Percentiles rank a stretch among this genome's conserved stretches.
Conservation (phyloP, 2,797 vertebrate genomes). For the Macropus fuliginosus region DNA sequence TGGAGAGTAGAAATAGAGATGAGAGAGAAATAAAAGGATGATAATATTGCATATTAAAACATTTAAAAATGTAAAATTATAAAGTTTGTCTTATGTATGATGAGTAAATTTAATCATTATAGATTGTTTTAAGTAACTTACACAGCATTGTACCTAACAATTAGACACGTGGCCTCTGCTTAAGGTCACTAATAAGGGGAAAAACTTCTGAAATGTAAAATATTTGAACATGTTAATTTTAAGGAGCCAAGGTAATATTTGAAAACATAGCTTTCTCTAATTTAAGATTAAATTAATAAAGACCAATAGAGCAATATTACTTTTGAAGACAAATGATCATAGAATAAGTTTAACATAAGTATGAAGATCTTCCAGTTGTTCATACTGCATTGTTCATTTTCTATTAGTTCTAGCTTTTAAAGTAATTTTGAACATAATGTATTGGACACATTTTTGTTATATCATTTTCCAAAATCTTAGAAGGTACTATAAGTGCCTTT, state of each 20-base stretch:
- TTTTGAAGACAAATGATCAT: neutral
- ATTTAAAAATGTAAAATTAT: too few species aligned
- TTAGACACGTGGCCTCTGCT: too few species aligned
- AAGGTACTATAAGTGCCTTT: neutral
- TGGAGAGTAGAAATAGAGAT: too few species aligned
- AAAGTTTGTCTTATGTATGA: too few species aligned
- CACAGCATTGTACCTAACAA: too few species aligned
- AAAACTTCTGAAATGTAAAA: neutral
- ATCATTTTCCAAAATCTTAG: neutral
- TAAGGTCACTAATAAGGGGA: too few species aligned
- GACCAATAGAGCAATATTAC: neutral
- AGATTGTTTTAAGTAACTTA: too few species aligned
- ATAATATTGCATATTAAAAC: too few species aligned
- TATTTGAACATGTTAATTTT: neutral
- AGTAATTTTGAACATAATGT: conserved; percentile 26
- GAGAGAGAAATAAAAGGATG: too few species aligned
- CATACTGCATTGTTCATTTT: neutral
- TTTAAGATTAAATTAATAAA: conserved; percentile 8
- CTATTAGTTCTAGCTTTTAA: neutral
- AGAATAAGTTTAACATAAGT: neutral
- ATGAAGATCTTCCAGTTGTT: neutral
- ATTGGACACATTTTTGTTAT: neutral
- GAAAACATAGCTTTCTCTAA: conserved; percentile 3
- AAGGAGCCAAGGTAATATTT: neutral
- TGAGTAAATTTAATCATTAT: too few species aligned